These are phyloP conservation scores for Pelochelys cantorii DNA, from an alignment of 2,797 vertebrate species.

Conservation along the genomic window DNA sequence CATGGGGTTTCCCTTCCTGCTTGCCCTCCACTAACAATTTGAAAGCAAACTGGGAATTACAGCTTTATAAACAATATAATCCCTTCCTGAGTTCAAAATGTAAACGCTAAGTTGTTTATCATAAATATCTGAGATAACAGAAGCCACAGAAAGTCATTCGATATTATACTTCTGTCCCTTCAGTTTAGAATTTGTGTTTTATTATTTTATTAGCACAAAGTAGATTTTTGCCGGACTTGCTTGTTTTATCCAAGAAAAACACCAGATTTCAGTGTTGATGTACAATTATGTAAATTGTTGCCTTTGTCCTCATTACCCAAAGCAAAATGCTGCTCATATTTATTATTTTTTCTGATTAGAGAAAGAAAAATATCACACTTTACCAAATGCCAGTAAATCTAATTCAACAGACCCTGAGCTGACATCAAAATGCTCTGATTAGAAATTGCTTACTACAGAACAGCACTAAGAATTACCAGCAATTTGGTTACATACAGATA, in stretches of 20 bases:
- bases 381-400: constrained; percentile 51
- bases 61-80: not conserved
- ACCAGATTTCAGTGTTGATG: not conserved
- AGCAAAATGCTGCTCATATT: not conserved
- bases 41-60: not conserved
- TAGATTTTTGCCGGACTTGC: not conserved
- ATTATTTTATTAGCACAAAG: not conserved
- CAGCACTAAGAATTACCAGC: constrained; percentile 37
- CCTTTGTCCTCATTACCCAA: constrained; percentile 35
- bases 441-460: constrained; percentile 50
- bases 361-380: constrained; percentile 23
- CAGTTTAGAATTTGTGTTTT: not conserved
- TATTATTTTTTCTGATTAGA: not conserved
- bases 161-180: not conserved
- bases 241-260: not conserved
- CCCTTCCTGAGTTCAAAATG: not conserved
- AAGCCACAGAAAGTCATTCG: not conserved
- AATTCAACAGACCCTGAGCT: constrained; percentile 61
- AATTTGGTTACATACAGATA: constrained; percentile 33
- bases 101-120: not conserved
- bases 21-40: not conserved
- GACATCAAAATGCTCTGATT: constrained; percentile 58
- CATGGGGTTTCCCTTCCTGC: not conserved
- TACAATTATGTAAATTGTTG: not conserved
- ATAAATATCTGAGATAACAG: not conserved